Conservation (phyloP, 2,797 vertebrate genomes). For the Sardinella longiceps region DNA sequence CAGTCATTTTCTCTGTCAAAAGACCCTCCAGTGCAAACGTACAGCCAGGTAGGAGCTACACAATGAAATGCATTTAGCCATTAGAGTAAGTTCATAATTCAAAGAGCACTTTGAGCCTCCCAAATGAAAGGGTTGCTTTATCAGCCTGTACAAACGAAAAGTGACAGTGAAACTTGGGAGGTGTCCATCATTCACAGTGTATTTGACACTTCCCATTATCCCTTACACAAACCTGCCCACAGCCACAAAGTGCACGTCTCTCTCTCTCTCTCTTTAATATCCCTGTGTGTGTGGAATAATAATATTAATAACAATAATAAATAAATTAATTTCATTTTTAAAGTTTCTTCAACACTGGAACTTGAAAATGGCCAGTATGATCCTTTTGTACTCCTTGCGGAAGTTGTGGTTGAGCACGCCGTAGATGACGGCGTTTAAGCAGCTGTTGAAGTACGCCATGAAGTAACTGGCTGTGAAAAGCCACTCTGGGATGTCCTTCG, state of each 20-base stretch:
- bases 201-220: not conserved
- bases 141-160: not conserved
- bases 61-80: not conserved
- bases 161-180: not conserved
- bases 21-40: not conserved
- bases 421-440: conserved; percentile 83
- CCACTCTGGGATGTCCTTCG: conserved; percentile 77
- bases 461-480: conserved; percentile 85
- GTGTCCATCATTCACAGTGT: not conserved
- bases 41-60: not conserved
- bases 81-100: not conserved
- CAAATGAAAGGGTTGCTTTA: not conserved
- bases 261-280: conserved; percentile 22
- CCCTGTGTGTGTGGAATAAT: not conserved
- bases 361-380: conserved; percentile 77
- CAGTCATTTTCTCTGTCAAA: not conserved
- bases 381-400: conserved; percentile 84
- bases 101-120: not conserved
- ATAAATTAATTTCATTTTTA: not conserved
- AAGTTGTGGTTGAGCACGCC: conserved; percentile 84
- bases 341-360: conserved; percentile 68
- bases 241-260: conserved; percentile 46
- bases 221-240: not conserved
- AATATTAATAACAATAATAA: not conserved
- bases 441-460: conserved; percentile 88